A percentile compares a stretch with the other conserved stretches of the same genome.
These are phyloP conservation scores for Poeciliopsis turneri DNA, from an alignment of 2,797 vertebrate genomes.

Conservation along the genomic window DNA sequence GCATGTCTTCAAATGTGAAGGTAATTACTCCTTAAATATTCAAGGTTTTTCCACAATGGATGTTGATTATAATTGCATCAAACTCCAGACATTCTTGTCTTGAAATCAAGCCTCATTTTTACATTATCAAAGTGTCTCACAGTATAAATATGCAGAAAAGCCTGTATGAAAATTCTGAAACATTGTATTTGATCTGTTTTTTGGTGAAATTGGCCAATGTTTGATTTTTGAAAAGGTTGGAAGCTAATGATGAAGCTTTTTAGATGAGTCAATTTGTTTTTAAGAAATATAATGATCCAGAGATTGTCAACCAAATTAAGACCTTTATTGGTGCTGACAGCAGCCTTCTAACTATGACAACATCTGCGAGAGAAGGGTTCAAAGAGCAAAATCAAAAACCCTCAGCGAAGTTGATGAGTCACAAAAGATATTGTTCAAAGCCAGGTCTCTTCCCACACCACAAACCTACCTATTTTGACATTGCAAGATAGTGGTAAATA, in stretches of 20 bases:
- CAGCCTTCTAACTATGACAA: too few species aligned
- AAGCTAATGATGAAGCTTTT: not conserved
- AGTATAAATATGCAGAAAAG: not conserved
- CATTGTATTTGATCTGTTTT: not conserved
- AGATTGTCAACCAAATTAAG: too few species aligned
- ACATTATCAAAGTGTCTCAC: not conserved
- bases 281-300: not conserved
- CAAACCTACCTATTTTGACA: too few species aligned
- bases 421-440: too few species aligned
- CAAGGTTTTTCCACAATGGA: not conserved
- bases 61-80: slow-evolving; percentile 9
- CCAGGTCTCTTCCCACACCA: too few species aligned
- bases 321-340: too few species aligned
- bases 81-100: slow-evolving; percentile 20
- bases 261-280: not conserved
- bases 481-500: too few species aligned
- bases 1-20: not conserved
- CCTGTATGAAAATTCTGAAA: not conserved
- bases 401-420: too few species aligned
- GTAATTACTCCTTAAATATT: not conserved
- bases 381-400: too few species aligned
- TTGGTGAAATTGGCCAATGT: not conserved
- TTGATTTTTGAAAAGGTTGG: not conserved
- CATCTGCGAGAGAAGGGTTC: too few species aligned
- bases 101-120: slow-evolving; percentile 1